phyloP scores from a whole-genome alignment of 1,140 invertebrate genomes.

The Lethrus apterus region DNA sequence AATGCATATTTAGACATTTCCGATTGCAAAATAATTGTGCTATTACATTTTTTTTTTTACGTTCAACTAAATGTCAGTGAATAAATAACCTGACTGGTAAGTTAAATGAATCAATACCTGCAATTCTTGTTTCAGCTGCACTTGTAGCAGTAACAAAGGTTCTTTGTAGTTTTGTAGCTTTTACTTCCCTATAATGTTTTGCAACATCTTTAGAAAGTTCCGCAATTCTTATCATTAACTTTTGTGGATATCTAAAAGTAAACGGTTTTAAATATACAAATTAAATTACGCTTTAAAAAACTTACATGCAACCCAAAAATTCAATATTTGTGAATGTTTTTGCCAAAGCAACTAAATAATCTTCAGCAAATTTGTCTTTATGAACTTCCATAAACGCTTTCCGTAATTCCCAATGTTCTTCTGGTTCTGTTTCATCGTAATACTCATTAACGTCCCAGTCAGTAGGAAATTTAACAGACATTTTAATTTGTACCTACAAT shows the following conservation, averaged over 20 bases:
- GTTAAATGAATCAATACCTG: no score
- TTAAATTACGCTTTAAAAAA: slow-evolving; percentile 10
- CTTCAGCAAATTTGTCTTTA: slow-evolving; percentile 60
- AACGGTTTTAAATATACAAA: background rate
- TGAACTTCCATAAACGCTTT: slow-evolving; percentile 65
- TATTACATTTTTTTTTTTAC: no score
- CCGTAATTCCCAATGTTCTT: slow-evolving; percentile 75
- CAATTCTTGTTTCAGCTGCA: no score
- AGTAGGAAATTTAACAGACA: slow-evolving; percentile 32
- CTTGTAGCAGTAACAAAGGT: slow-evolving; percentile 58
- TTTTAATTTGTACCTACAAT: no score
- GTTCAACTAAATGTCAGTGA: no score
- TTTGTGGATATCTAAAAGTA: slow-evolving; percentile 49
- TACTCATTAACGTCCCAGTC: slow-evolving; percentile 58
- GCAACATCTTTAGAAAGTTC: slow-evolving; percentile 63
- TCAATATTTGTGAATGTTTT: slow-evolving; percentile 78
- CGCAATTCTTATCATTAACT: slow-evolving; percentile 69
- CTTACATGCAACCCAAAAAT: slow-evolving; percentile 71
- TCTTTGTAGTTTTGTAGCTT: slow-evolving; percentile 51
- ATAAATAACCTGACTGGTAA: no score
- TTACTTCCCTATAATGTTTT: slow-evolving; percentile 47
- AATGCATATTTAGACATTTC: no score
- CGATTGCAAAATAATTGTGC: no score
- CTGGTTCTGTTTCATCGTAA: slow-evolving; percentile 62
- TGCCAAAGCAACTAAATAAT: slow-evolving; percentile 69